These are phyloP conservation scores for Geotrupes spiniger DNA, from an alignment of 2,888 invertebrate genomes.

Conservation along the genomic window DNA sequence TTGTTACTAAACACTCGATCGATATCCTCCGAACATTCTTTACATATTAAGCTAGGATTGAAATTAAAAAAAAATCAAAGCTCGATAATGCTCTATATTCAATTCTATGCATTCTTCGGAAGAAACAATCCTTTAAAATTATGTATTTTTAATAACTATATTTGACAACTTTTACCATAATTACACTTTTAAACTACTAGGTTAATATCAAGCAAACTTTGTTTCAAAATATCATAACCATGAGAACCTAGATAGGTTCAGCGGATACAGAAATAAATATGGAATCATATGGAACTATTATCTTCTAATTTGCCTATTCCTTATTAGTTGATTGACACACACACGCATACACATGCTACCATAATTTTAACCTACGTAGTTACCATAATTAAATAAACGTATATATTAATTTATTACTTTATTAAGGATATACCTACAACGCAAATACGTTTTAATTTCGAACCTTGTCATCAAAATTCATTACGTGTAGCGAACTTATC, in stretches of 20 bases:
- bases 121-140: background rate
- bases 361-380: no score
- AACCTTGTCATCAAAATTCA: no score
- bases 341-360: no score
- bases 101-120: background rate
- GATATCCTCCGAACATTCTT: background rate
- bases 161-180: background rate
- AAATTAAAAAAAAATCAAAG: background rate
- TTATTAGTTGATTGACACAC: no score
- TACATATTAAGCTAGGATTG: background rate
- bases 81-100: background rate
- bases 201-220: background rate
- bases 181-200: no score
- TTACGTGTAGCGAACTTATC: no score
- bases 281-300: no score
- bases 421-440: no score
- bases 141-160: background rate
- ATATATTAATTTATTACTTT: no score
- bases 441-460: no score
- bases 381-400: no score
- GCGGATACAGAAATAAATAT: background rate
- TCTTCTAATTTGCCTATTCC: no score
- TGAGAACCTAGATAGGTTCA: background rate
- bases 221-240: background rate
- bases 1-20: constrained; percentile 4